phyloP scores from a whole-genome alignment of 1,140 invertebrate species.

The Hyposmocoma kahamanoa region DNA sequence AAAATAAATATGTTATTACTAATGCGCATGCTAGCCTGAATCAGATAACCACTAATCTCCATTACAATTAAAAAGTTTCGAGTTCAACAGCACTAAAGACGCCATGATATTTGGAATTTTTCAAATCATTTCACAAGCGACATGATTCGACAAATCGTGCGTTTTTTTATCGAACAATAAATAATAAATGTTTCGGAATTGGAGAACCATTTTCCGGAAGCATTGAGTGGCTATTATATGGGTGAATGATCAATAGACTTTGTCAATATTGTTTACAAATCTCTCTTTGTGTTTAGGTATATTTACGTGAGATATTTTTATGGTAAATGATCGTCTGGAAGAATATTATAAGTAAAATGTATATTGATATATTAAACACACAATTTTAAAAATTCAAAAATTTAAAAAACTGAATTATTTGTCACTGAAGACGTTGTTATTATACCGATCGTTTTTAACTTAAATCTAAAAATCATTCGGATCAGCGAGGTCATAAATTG shows the following conservation, averaged over 20 bases:
- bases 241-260: background rate
- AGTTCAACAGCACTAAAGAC: constrained; percentile 24
- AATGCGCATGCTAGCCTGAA: constrained; percentile 51
- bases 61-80: constrained; percentile 63
- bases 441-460: background rate
- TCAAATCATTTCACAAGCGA: constrained; percentile 10
- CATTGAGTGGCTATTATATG: constrained; percentile 9
- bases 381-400: too few species aligned
- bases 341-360: too few species aligned
- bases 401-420: background rate
- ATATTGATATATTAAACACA: too few species aligned
- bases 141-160: constrained; percentile 35
- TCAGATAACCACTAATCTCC: constrained; percentile 64
- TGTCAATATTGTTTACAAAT: background rate
- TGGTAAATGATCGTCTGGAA: background rate
- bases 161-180: constrained; percentile 23
- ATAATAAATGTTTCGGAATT: constrained; percentile 29
- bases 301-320: background rate
- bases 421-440: background rate
- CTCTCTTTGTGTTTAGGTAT: background rate
- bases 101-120: constrained; percentile 26
- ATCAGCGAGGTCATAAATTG: background rate
- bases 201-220: constrained; percentile 19
- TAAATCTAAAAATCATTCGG: background rate
- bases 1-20: constrained; percentile 70